Conservation (phyloP, 2,797 vertebrate genomes). For the Tapirus indicus region DNA sequence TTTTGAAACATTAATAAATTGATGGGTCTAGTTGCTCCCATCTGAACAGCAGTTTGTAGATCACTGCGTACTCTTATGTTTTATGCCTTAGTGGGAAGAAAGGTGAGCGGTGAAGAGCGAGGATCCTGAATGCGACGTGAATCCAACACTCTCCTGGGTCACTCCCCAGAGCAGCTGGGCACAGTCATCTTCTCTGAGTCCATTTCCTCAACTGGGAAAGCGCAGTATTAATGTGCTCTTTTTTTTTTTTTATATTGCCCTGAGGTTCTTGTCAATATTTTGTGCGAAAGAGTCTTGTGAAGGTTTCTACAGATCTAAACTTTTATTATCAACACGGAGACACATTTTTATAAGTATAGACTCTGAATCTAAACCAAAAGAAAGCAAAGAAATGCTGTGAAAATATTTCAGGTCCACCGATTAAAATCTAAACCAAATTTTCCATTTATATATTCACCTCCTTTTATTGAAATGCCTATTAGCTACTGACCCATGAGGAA, state of each 20-base stretch:
- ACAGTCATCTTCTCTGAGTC: background rate
- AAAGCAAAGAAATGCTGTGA: background rate
- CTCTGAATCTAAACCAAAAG: background rate
- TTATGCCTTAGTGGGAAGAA: background rate
- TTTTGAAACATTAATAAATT: slow-evolving; percentile 24
- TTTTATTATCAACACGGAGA: background rate
- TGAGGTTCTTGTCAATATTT: background rate
- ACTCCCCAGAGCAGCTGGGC: background rate
- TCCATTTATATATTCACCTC: background rate
- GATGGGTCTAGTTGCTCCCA: background rate
- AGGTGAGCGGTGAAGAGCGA: background rate
- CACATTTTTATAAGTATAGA: background rate
- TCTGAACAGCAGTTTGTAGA: background rate
- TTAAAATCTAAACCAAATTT: slow-evolving; percentile 2
- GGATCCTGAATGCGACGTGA: background rate
- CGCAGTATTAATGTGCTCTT: background rate
- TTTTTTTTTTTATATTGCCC: background rate
- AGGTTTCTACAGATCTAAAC: background rate
- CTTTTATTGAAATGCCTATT: background rate
- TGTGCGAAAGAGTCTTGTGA: background rate
- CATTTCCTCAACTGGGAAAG: background rate
- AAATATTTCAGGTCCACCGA: background rate
- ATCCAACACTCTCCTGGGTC: fast-evolving
- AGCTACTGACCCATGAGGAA: background rate
- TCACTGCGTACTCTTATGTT: background rate